Evolutionary conservation across 1,140 invertebrate genomes (phyloP).

Genomic region (Zophobas morio): DNA sequence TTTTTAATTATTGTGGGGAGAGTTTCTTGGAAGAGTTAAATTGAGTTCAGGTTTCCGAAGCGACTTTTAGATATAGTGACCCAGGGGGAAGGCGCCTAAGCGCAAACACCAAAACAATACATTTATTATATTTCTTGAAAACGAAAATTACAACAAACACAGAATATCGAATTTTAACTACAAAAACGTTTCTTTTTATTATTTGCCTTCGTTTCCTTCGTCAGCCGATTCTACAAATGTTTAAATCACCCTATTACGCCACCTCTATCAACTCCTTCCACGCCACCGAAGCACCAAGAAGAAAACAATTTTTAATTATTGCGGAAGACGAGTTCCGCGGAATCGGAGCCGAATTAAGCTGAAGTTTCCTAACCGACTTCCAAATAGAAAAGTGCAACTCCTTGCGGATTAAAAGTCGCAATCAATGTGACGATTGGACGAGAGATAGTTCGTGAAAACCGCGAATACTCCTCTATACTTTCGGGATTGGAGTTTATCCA

Average conservation of each 20-base stretch:
- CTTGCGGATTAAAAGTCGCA: constrained; percentile 16
- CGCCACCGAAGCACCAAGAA: neutral
- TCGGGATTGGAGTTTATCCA: constrained; percentile 33
- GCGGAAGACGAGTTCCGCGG: neutral
- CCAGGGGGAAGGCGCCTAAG: too few relatives aligned
- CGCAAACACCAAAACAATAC: too few relatives aligned
- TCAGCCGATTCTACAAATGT: too few relatives aligned
- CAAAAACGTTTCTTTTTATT: too few relatives aligned
- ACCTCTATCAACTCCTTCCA: too few relatives aligned
- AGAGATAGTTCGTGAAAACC: constrained; percentile 23
- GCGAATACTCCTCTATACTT: constrained; percentile 10
- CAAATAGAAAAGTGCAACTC: neutral
- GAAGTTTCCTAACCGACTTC: neutral
- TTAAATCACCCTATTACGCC: too few relatives aligned
- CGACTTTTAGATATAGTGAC: too few relatives aligned
- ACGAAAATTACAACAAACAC: too few relatives aligned
- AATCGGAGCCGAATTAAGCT: neutral
- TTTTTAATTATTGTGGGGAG: constrained; percentile 21
- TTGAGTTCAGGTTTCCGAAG: neutral
- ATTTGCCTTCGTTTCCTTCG: too few relatives aligned
- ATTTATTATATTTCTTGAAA: too few relatives aligned
- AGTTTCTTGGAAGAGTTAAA: constrained; percentile 9
- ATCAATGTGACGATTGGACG: constrained; percentile 2
- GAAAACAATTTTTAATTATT: neutral
- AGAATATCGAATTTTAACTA: too few relatives aligned